phyloP scores from a whole-genome alignment of 2,888 invertebrate genomes.

The Volucella inanis region DNA sequence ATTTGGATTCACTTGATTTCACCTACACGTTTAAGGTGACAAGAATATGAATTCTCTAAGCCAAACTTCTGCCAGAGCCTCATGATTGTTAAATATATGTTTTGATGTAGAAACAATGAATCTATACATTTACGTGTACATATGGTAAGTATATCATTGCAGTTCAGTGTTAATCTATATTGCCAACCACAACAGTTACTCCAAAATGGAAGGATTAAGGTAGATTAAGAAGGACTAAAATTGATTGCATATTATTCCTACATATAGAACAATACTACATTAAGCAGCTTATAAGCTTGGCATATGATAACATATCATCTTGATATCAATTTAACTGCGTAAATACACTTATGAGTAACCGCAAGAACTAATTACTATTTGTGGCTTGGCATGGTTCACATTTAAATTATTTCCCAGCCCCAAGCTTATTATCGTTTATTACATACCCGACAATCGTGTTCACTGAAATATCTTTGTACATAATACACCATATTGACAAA shows the following conservation, averaged over 20 bases:
- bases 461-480: constrained; percentile 27
- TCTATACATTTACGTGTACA: too few relatives aligned
- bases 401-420: constrained; percentile 44
- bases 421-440: constrained; percentile 48
- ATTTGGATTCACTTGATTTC: too few relatives aligned
- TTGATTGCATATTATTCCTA: not conserved
- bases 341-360: constrained; percentile 32
- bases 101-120: too few relatives aligned
- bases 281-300: not conserved
- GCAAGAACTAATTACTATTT: constrained; percentile 61
- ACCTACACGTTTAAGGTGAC: too few relatives aligned
- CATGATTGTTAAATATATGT: too few relatives aligned
- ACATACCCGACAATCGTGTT: constrained; percentile 42
- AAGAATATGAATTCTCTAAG: too few relatives aligned
- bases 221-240: constrained; percentile 21
- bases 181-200: too few relatives aligned
- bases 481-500: constrained; percentile 4
- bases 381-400: constrained; percentile 24
- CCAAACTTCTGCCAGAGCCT: too few relatives aligned
- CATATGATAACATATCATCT: constrained; percentile 36
- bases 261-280: not conserved
- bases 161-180: too few relatives aligned
- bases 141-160: too few relatives aligned
- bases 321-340: constrained; percentile 28
- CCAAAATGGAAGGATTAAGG: not conserved